A percentile compares a stretch with the other conserved stretches of the same genome.
phyloP scores from a whole-genome alignment of 2,797 vertebrate genomes.

The Ptychadena robeensis region DNA sequence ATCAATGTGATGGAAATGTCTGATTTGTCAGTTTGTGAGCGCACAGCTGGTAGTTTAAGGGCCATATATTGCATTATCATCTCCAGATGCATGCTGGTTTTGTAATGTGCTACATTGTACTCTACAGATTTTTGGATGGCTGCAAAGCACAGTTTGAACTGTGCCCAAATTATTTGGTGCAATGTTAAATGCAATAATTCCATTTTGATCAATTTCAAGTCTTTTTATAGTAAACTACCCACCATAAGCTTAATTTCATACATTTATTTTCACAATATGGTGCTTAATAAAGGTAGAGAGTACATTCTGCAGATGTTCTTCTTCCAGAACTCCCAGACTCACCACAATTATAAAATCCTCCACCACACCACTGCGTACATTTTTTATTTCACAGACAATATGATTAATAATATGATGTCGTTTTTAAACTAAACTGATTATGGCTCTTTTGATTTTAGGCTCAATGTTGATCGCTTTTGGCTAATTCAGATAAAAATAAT shows the following conservation, averaged over 20 bases:
- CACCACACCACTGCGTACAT: too few species aligned
- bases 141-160: not conserved
- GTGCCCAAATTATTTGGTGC: not conserved
- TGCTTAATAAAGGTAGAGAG: too few species aligned
- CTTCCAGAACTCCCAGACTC: not conserved
- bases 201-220: not conserved
- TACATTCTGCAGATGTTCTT: not conserved
- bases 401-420: too few species aligned
- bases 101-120: constrained; percentile 20
- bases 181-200: not conserved
- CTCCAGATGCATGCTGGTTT: constrained; percentile 6
- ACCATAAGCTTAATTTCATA: not conserved
- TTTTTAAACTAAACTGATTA: too few species aligned
- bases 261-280: not conserved
- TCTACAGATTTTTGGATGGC: constrained; percentile 17
- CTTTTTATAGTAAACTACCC: not conserved
- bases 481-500: too few species aligned
- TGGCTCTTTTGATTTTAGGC: too few species aligned
- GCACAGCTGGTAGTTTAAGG: constrained; percentile 21
- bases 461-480: too few species aligned
- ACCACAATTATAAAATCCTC: not conserved
- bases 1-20: not conserved
- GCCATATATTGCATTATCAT: constrained; percentile 33
- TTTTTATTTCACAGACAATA: too few species aligned
- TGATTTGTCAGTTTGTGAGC: constrained; percentile 38